These are phyloP conservation scores for Tinea trinotella DNA, from an alignment of 2,888 invertebrate species.

Conservation along the genomic window DNA sequence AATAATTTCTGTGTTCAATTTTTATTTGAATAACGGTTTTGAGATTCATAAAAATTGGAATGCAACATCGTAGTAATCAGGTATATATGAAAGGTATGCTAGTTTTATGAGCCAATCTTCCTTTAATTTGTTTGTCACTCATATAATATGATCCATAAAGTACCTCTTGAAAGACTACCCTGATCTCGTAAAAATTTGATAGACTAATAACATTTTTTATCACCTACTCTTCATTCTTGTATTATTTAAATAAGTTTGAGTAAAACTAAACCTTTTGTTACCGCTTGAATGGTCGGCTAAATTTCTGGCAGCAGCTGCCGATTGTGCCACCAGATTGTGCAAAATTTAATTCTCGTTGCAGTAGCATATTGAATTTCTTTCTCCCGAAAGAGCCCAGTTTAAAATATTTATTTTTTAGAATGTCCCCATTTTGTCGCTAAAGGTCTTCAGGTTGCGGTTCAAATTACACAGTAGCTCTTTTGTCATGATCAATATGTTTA, in stretches of 20 bases:
- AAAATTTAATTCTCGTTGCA: conserved; percentile 65
- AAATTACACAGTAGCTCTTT: conserved; percentile 64
- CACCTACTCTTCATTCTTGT: neutral
- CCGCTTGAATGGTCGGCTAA: conserved; percentile 44
- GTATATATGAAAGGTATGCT: conserved; percentile 19
- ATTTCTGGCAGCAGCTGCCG: conserved; percentile 62
- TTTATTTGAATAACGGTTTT: conserved; percentile 54
- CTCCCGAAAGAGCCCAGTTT: conserved; percentile 22
- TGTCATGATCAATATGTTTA: conserved; percentile 45
- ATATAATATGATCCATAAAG: conserved; percentile 4
- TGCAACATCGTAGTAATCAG: conserved; percentile 32
- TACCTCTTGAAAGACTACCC: neutral
- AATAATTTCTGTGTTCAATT: conserved; percentile 22
- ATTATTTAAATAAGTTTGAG: conserved; percentile 3
- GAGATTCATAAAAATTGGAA: conserved; percentile 41
- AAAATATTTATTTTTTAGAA: conserved; percentile 22
- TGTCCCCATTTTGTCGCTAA: conserved; percentile 55
- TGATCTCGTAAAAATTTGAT: conserved; percentile 8
- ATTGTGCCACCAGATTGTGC: conserved; percentile 56
- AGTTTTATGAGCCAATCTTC: conserved; percentile 48
- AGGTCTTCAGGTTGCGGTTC: conserved; percentile 59
- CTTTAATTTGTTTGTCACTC: conserved; percentile 20
- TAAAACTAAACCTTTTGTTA: conserved; percentile 14
- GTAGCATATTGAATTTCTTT: conserved; percentile 63
- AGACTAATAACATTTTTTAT: conserved; percentile 7